Evolutionary conservation across 2,113 vertebrate species (phyloP).

Genomic region (Dipodomys ordii): DNA sequence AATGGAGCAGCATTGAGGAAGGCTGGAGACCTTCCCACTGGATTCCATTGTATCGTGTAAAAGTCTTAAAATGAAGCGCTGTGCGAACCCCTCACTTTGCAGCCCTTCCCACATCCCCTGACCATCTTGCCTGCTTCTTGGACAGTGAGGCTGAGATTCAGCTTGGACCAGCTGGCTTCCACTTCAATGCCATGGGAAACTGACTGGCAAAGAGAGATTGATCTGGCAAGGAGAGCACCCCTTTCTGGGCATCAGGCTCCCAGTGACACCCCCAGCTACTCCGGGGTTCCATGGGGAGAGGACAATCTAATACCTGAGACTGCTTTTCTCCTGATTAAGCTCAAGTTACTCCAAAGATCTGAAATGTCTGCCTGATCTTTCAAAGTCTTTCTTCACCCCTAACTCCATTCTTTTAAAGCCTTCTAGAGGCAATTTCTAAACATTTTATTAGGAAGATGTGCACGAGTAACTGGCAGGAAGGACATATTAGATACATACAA

Average conservation of each 20-base stretch:
- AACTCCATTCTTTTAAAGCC: background rate
- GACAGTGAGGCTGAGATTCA: background rate
- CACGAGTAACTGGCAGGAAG: slow-evolving; percentile 76
- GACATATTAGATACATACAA: background rate
- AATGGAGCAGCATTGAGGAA: background rate
- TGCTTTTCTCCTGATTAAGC: slow-evolving; percentile 72
- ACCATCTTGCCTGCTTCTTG: background rate
- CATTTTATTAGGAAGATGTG: slow-evolving; percentile 88
- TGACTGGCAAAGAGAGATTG: background rate
- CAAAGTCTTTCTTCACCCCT: slow-evolving; percentile 85
- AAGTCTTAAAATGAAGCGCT: background rate
- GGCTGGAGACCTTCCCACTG: background rate
- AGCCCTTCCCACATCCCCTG: background rate
- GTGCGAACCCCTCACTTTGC: background rate
- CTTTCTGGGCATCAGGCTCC: slow-evolving; percentile 84
- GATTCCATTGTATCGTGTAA: background rate
- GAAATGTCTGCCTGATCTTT: slow-evolving; percentile 82
- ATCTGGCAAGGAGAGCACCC: slow-evolving; percentile 39
- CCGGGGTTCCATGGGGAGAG: slow-evolving; percentile 84
- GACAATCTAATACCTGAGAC: slow-evolving; percentile 28
- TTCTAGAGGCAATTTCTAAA: slow-evolving; percentile 70
- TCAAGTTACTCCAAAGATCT: slow-evolving; percentile 86
- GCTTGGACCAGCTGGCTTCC: background rate
- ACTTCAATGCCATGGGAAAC: background rate
- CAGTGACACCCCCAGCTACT: slow-evolving; percentile 84